These are phyloP conservation scores for Lycaon pictus DNA, from an alignment of 2,113 vertebrate genomes.

Conservation along the genomic window DNA sequence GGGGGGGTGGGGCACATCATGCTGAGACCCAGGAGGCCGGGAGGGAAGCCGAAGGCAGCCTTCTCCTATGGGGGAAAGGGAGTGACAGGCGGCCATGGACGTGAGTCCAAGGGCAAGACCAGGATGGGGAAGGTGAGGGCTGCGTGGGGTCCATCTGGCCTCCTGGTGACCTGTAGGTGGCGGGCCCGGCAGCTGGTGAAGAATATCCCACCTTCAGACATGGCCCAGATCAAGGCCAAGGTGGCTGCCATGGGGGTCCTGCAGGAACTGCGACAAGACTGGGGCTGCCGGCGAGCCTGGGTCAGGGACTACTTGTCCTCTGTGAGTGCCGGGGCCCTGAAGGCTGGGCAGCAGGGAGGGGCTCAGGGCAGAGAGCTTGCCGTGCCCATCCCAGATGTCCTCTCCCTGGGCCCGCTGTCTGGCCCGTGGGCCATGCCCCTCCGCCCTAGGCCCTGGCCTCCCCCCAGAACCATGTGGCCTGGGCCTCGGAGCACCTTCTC, in stretches of 20 bases:
- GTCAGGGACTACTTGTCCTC: conserved; percentile 92
- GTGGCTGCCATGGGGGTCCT: conserved; percentile 91
- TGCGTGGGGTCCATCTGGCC: background rate
- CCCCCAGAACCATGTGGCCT: background rate
- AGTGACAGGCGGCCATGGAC: fast-evolving
- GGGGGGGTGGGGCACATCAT: background rate
- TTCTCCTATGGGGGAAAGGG: background rate
- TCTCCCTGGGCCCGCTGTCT: background rate
- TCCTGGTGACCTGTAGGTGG: conserved; percentile 88
- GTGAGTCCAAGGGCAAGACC: background rate
- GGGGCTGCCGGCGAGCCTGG: conserved; percentile 92
- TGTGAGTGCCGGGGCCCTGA: conserved; percentile 84
- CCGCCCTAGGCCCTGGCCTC: background rate
- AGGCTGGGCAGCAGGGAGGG: background rate
- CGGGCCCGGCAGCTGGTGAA: conserved; percentile 94
- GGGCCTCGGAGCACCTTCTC: background rate
- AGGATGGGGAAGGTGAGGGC: background rate
- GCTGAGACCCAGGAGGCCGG: background rate
- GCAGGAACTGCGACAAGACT: conserved; percentile 89
- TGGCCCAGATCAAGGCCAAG: conserved; percentile 94
- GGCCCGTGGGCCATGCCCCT: background rate
- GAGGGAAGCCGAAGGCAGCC: too few relatives aligned
- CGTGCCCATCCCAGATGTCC: background rate
- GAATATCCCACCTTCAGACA: conserved; percentile 95
- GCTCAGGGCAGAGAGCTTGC: background rate